These are phyloP conservation scores for Ametastegia equiseti DNA, from an alignment of 2,888 invertebrate species.

Conservation along the genomic window DNA sequence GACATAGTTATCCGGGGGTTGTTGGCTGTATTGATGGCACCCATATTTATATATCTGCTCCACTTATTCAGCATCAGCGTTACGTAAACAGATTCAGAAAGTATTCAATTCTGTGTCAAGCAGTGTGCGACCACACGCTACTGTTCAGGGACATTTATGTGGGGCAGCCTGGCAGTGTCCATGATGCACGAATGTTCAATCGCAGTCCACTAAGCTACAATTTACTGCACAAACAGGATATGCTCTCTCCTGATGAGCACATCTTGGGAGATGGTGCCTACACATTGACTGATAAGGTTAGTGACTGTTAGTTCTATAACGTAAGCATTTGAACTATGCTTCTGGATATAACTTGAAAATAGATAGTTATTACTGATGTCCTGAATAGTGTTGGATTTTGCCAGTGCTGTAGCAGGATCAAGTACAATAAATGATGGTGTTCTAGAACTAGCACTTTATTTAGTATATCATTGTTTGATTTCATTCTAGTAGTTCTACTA, in stretches of 20 bases:
- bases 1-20: neutral
- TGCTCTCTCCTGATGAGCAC: neutral
- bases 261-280: neutral
- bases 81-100: slow-evolving; percentile 5
- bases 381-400: too few species aligned
- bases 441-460: too few species aligned
- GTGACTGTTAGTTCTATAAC: neutral
- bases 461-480: too few species aligned
- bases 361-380: too few species aligned
- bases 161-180: slow-evolving; percentile 5
- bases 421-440: too few species aligned
- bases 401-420: too few species aligned
- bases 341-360: too few species aligned
- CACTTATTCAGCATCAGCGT: slow-evolving; percentile 1
- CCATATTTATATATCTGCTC: neutral
- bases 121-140: neutral
- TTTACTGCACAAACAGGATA: neutral
- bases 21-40: neutral
- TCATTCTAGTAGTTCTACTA: too few species aligned
- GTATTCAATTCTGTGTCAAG: slow-evolving; percentile 5
- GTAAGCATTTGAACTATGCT: too few species aligned
- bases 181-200: neutral
- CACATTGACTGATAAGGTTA: neutral
- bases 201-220: neutral
- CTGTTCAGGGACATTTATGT: neutral